Base-by-base conservation (phyloP, 2,113 vertebrate species). In the Petromus typicus region DNA sequence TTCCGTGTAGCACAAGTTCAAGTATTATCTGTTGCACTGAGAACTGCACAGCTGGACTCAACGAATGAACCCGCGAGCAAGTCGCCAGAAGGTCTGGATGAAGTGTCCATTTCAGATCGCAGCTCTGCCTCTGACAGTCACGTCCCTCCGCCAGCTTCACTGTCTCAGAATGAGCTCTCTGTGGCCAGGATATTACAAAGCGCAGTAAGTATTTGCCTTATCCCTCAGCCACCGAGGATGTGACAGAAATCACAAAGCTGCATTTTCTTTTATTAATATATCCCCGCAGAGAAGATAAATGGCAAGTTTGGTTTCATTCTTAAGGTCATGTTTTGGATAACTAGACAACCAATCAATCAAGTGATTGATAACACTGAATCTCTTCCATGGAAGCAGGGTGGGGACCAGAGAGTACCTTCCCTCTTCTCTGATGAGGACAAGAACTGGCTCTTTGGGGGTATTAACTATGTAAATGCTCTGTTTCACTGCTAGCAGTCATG, bases 1-100 rank as follows among this genome's bases (percentile, higher is more conserved):
- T 94, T 97, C 75, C 78, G 7, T 95, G 54, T 97, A 99, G 99
- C 99, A 98, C 99, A 99, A 98, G 99, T 99, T 61, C 99, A 99
- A 98, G 99, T 99, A 54, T 93, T 99, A 89, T 99, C 99, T 73
- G 99, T 99, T 34, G 99, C 99, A 34, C 98, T 99, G 89, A 98
- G 99, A 96, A 99, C 98, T 48, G 98, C 99, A 23, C 99, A 99
- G 97, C 98, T 99, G 14, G 99, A 98, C 95, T 98, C 97, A 11
- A 92, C 94, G 57, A 69, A 51, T 27, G 98, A 97, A 5, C 98
- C 91, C 0, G 91, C 96, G 30, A 73, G 73, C 86, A 93, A 48
- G 94, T 89, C 91, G 3, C 1, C 61, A 40, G 18, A 97, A 88
- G 96, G 97, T 66, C 87, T 34, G 13, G 30, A 61, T 11, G 93